A percentile compares a stretch with the other conserved stretches of the same genome.
Conservation (phyloP, 2,888 invertebrate species). For the Dicycla oo region DNA sequence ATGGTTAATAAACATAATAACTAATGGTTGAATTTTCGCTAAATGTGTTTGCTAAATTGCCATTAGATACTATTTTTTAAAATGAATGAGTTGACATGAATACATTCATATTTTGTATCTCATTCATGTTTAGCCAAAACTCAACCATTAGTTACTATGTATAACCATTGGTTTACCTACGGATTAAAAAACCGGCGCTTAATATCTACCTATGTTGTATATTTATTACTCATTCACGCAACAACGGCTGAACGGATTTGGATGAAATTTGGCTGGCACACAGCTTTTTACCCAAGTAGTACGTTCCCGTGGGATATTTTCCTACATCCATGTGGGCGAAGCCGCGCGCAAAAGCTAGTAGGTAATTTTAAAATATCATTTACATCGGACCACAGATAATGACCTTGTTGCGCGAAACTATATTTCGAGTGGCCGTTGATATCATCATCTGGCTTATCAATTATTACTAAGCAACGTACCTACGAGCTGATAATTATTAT, state of each 20-base stretch:
- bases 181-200: no score
- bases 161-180: no score
- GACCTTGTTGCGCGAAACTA: not conserved
- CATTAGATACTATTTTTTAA: no score
- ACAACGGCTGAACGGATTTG: not conserved
- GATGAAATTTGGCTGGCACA: not conserved
- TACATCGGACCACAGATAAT: not conserved
- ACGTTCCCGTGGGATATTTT: not conserved
- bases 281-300: not conserved
- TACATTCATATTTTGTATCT: no score
- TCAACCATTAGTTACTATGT: no score
- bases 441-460: constrained; percentile 47
- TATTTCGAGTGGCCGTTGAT: constrained; percentile 3
- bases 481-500: no score
- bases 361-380: not conserved
- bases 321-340: not conserved
- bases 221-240: not conserved
- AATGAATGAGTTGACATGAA: no score
- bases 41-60: no score
- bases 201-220: no score
- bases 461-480: not conserved
- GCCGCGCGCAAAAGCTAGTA: not conserved
- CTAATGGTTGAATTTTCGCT: no score
- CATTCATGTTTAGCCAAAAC: no score
- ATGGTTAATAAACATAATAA: no score